Conservation (phyloP, 2,888 invertebrate species). For the Cyclophora punctaria region DNA sequence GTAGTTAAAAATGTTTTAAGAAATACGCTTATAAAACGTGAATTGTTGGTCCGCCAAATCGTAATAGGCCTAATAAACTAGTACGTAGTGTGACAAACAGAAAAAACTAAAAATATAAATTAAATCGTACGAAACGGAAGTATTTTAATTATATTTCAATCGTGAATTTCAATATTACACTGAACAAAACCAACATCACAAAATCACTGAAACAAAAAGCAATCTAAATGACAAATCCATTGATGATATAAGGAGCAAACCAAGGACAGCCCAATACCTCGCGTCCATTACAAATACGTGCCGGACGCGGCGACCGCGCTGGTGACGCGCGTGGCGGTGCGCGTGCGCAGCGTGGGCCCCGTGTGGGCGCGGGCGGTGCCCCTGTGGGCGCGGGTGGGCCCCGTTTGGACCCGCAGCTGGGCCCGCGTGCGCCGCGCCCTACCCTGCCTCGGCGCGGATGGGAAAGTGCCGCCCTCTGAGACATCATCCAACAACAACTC, state of each 20-base stretch:
- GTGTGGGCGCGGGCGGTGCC: constrained; percentile 35
- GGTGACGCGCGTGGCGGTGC: constrained; percentile 24
- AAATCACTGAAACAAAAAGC: neutral
- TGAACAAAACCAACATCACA: constrained; percentile 1
- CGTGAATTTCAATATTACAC: no score
- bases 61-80: neutral
- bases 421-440: constrained; percentile 38
- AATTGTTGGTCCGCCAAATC: neutral
- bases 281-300: constrained; percentile 45
- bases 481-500: constrained; percentile 49
- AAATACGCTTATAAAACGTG: neutral
- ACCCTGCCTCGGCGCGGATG: constrained; percentile 52
- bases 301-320: constrained; percentile 44
- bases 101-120: neutral
- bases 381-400: constrained; percentile 23
- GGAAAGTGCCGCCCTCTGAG: constrained; percentile 50
- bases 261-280: constrained; percentile 32
- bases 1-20: no score
- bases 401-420: constrained; percentile 30
- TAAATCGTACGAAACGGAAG: neutral
- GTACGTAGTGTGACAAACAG: neutral
- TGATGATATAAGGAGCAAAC: constrained; percentile 41
- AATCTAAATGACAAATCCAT: neutral
- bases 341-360: constrained; percentile 38
- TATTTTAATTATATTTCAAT: neutral